Conservation (phyloP, 30 jellyfish, hydroid and myxozoan genomes). For the Aurelia sp. region DNA sequence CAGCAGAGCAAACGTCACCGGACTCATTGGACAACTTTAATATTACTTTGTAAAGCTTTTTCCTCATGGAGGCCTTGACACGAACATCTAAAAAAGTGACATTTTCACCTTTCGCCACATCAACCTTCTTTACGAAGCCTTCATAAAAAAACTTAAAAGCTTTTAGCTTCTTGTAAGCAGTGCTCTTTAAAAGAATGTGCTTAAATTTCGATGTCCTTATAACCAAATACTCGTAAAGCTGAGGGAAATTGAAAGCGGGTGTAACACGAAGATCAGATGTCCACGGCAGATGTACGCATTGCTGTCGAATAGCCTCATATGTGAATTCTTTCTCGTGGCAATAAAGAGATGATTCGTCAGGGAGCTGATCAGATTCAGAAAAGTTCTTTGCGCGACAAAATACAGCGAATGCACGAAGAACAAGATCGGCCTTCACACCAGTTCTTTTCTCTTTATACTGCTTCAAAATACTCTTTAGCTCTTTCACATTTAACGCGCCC, state of each 20-base stretch:
- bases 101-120: conserved; percentile 19
- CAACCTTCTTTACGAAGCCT: conserved; percentile 34
- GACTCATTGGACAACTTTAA: conserved; percentile 7
- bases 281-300: conserved; percentile 54
- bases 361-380: neutral
- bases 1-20: conserved; percentile 74
- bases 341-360: conserved; percentile 10
- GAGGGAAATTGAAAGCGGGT: conserved; percentile 48
- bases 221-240: conserved; percentile 49
- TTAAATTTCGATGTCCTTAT: conserved; percentile 55
- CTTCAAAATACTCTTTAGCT: conserved; percentile 28
- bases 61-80: conserved; percentile 41
- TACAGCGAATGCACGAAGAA: conserved; percentile 48
- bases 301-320: conserved; percentile 36
- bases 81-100: conserved; percentile 40
- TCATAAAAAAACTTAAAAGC: conserved; percentile 63
- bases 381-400: conserved; percentile 48
- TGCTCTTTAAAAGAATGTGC: conserved; percentile 55
- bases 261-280: conserved; percentile 55
- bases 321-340: conserved; percentile 25
- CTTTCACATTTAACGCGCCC: conserved; percentile 14
- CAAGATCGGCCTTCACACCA: conserved; percentile 59
- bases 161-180: conserved; percentile 62
- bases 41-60: neutral
- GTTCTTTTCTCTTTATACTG: conserved; percentile 48